A percentile compares a stretch with the other conserved stretches of the same genome.
These are phyloP conservation scores for Pontoporia blainvillei DNA, from an alignment of 2,113 vertebrate genomes.

Conservation along the genomic window DNA sequence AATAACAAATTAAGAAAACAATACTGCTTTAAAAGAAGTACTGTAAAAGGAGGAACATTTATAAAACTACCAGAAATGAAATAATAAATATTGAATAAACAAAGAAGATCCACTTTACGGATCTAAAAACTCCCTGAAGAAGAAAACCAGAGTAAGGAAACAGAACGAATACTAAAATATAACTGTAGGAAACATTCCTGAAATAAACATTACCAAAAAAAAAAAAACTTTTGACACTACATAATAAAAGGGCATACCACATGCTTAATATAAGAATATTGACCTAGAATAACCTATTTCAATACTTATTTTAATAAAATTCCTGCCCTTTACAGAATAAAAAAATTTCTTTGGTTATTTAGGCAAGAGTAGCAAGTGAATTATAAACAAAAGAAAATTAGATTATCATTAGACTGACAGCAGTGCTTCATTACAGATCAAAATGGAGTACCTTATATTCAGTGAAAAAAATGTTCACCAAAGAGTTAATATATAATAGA, in stretches of 20 bases:
- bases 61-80: neutral
- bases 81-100: neutral
- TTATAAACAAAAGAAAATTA: neutral
- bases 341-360: neutral
- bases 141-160: neutral
- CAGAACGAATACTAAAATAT: neutral
- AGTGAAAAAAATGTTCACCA: neutral
- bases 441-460: neutral
- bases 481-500: neutral
- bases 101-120: neutral
- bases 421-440: neutral
- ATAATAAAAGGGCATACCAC: neutral
- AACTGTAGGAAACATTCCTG: neutral
- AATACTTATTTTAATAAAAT: neutral
- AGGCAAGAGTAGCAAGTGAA: neutral
- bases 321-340: neutral
- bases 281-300: neutral
- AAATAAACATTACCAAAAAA: neutral
- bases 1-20: neutral
- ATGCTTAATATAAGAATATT: neutral
- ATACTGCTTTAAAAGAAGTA: neutral
- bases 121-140: neutral
- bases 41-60: neutral
- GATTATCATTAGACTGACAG: neutral
- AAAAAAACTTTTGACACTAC: neutral